phyloP scores from a whole-genome alignment of 2,113 vertebrate genomes.

The Heptranchias perlo region DNA sequence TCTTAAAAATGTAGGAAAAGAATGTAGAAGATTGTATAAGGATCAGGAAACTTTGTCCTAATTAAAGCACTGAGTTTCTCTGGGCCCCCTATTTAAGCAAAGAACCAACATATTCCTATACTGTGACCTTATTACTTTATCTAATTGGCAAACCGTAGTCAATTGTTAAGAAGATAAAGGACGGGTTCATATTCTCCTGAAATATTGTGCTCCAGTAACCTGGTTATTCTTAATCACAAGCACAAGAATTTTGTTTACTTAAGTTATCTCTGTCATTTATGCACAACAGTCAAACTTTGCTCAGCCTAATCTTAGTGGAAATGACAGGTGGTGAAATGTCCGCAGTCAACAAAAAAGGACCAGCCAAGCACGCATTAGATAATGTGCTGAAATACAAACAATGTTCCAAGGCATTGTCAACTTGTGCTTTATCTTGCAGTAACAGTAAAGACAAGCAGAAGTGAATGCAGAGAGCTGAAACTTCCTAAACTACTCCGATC shows the following conservation, averaged over 20 bases:
- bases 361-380: neutral
- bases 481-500: neutral
- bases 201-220: neutral
- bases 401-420: neutral
- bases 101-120: neutral
- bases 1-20: neutral
- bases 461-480: neutral
- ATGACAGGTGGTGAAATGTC: conserved; percentile 29
- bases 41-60: neutral
- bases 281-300: neutral
- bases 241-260: neutral
- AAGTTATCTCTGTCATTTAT: neutral
- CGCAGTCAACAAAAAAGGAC: neutral
- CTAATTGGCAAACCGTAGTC: neutral
- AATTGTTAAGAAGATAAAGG: neutral
- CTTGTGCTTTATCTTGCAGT: neutral
- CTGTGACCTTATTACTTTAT: neutral
- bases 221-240: neutral
- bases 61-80: neutral
- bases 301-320: conserved; percentile 6
- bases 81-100: neutral
- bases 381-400: neutral
- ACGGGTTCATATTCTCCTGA: neutral
- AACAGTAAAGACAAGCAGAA: neutral
- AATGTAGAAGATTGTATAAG: neutral